Conservation (phyloP, 2,113 vertebrate genomes). For the Callionymus lyra region DNA sequence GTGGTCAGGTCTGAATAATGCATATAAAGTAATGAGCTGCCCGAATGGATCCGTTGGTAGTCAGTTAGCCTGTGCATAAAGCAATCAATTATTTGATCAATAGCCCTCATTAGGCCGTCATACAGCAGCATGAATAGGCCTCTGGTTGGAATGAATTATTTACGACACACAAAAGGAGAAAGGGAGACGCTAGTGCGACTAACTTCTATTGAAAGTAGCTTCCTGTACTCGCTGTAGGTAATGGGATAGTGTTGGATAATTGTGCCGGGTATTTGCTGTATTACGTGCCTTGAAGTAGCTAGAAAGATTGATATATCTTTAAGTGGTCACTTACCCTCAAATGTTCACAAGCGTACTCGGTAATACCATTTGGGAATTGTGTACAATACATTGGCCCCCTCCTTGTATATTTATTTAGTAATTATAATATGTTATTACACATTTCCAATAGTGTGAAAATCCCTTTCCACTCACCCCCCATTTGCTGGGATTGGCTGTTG, state of each 20-base stretch:
- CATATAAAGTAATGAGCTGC: constrained; percentile 67
- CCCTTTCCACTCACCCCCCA: no score
- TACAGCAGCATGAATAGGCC: constrained; percentile 54
- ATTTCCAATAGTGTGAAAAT: no score
- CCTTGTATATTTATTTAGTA: no score
- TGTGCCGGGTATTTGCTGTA: no score
- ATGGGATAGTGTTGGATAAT: not conserved
- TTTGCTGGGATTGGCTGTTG: no score
- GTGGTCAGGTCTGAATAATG: constrained; percentile 64
- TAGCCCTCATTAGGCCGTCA: constrained; percentile 64
- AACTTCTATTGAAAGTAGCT: not conserved
- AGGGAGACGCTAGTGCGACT: constrained; percentile 20
- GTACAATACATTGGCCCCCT: no score
- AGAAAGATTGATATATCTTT: no score
- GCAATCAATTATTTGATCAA: constrained; percentile 74
- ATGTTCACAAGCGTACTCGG: no score
- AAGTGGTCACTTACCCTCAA: no score
- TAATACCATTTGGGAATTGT: no score
- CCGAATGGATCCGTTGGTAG: constrained; percentile 62
- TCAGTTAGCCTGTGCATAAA: constrained; percentile 66
- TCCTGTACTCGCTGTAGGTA: not conserved
- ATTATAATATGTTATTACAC: no score
- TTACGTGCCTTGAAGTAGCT: not conserved
- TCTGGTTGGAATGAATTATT: constrained; percentile 59
- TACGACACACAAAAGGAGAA: constrained; percentile 32